Evolutionary conservation across 2,888 invertebrate genomes (phyloP).

Genomic region (Urechis unicinctus): DNA sequence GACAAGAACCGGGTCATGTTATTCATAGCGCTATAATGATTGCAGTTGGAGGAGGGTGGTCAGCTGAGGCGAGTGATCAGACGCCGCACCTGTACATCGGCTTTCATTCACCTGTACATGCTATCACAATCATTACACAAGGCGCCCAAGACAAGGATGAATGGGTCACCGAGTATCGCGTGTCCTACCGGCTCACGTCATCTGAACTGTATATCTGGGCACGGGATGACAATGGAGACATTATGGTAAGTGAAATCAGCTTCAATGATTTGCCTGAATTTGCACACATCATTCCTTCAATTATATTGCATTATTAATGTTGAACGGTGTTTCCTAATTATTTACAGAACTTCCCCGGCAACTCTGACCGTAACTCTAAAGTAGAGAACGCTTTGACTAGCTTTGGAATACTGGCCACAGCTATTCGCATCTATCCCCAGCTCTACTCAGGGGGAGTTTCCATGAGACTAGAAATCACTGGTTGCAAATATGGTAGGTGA

Average conservation of each 20-base stretch:
- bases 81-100: background rate
- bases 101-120: background rate
- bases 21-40: too few relatives aligned
- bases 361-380: background rate
- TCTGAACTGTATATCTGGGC: conserved; percentile 14
- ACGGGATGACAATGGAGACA: background rate
- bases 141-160: background rate
- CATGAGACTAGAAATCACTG: conserved; percentile 3
- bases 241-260: background rate
- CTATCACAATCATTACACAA: background rate
- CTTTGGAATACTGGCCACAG: conserved; percentile 1
- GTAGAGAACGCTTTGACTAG: background rate
- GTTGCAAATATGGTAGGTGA: conserved; percentile 1
- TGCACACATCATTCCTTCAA: background rate
- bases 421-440: conserved; percentile 1
- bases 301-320: too few relatives aligned
- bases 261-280: too few relatives aligned
- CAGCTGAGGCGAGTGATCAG: background rate
- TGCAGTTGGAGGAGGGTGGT: background rate
- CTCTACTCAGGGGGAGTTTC: background rate
- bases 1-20: too few relatives aligned
- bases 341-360: background rate
- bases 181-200: background rate
- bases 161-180: background rate
- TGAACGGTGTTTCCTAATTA: background rate